Evolutionary conservation across 2,888 invertebrate species (phyloP), one percentile per base, ranked within the genome.

Genomic region (Hecatera dysodea): DNA sequence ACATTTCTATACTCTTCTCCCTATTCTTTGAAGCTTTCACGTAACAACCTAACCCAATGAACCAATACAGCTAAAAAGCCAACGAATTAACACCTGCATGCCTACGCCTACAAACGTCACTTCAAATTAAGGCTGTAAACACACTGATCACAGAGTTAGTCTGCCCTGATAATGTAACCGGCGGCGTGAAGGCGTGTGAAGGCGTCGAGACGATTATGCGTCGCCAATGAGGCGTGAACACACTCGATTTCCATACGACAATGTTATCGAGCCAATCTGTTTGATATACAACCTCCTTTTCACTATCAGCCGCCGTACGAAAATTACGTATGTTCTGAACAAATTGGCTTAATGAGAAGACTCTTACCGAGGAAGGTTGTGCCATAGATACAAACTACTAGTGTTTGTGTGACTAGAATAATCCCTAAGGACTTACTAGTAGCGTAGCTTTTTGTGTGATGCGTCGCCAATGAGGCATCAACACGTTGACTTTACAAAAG

Each of bases 151-250:
- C 67, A 57, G 57, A 50, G 65, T 59, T 80, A 78, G 69, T 78
- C 80, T 63, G 52, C 46, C 0, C 29, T n/a, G 57, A 73, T 74
- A 74, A 69, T 79, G 65, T 79, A 55, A 55, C 55, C 22, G 46
- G 17, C 22, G 46, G 17, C 46, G 42, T 27, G 46, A 62, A 70
- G 33, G 67, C 63, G 46, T 56, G 27, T 5, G 17, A 56, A 73
- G 56, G 68, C 71, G 66, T 68, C 57, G 53, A 22, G 52, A 75
- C 70, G 77, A 59, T 72, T 73, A 67, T 78, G 69, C 75, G 77
- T 53, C 39, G 62, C 72, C 78, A 71, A 75, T 75, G 73, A 72
- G 75, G 46, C 70, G 67, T 68, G 78, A 81, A 76, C 77, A 74
- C 77, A 75, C 72, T 52, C 67, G 73, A 82, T 80, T 79, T 74